phyloP scores from a whole-genome alignment of 2,888 invertebrate genomes.

The Caenorhabditis virilis region DNA sequence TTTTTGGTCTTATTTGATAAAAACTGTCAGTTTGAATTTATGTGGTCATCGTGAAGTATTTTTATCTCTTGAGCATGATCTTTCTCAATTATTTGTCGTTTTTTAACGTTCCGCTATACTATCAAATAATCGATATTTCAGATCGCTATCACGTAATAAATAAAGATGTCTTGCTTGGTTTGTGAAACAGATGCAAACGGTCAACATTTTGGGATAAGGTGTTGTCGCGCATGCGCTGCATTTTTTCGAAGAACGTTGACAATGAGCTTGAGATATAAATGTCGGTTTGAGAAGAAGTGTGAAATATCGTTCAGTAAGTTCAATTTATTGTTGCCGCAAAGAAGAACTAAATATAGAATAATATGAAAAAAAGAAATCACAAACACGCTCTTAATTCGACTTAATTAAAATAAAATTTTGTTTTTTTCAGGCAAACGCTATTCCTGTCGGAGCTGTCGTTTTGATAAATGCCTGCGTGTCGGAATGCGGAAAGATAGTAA shows the following conservation, averaged over 20 bases:
- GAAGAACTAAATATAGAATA: background rate
- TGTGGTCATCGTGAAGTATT: too few relatives aligned
- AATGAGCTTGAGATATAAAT: slow-evolving; percentile 41
- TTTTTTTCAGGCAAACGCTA: slow-evolving; percentile 43
- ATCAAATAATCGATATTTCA: too few relatives aligned
- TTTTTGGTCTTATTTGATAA: too few relatives aligned
- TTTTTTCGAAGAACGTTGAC: slow-evolving; percentile 43
- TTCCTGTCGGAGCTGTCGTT: slow-evolving; percentile 44
- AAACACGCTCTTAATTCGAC: background rate
- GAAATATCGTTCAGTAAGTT: slow-evolving; percentile 46
- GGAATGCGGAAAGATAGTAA: slow-evolving; percentile 45
- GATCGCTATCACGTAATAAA: background rate
- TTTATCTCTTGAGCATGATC: too few relatives aligned
- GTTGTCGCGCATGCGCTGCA: slow-evolving; percentile 51
- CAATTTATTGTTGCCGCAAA: background rate
- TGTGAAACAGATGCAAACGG: slow-evolving; percentile 44
- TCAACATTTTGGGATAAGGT: slow-evolving; percentile 43
- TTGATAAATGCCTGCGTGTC: slow-evolving; percentile 36
- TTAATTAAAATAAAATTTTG: background rate
- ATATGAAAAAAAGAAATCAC: background rate
- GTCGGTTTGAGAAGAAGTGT: slow-evolving; percentile 39
- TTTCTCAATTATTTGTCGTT: too few relatives aligned
- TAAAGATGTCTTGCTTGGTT: slow-evolving; percentile 36
- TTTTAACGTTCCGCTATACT: too few relatives aligned
- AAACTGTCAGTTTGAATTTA: too few relatives aligned